A percentile compares a stretch with the other conserved stretches of the same genome.
phyloP scores from a whole-genome alignment of 2,797 vertebrate genomes.

The Alauda arvensis region DNA sequence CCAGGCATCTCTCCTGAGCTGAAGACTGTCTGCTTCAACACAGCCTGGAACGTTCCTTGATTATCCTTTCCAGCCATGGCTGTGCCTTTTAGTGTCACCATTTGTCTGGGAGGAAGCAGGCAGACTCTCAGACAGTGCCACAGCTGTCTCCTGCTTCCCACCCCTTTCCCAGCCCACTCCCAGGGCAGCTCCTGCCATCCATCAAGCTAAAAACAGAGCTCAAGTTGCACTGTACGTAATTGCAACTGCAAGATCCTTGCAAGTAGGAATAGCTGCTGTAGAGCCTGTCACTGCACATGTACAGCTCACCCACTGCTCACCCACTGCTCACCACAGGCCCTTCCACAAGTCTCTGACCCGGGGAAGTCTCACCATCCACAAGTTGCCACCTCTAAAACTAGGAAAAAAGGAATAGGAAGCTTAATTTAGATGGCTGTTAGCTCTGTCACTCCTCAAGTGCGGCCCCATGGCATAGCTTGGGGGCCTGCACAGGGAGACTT shows the following conservation, averaged over 20 bases:
- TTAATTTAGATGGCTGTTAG: not conserved
- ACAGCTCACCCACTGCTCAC: not conserved
- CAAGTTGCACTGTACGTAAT: not conserved
- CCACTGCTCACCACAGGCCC: not conserved
- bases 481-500: not conserved
- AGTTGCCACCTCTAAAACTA: not conserved
- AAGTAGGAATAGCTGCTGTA: not conserved
- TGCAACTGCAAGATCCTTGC: not conserved
- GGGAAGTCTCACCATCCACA: not conserved
- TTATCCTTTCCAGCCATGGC: not conserved
- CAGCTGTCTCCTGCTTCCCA: not conserved
- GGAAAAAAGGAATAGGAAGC: not conserved
- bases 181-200: not conserved
- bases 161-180: not conserved
- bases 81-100: not conserved
- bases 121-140: not conserved
- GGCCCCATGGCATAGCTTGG: not conserved
- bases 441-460: accelerated
- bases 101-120: not conserved
- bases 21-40: not conserved
- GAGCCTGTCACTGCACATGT: not conserved
- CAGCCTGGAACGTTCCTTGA: not conserved
- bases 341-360: not conserved
- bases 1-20: not conserved
- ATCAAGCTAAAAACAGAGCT: not conserved